Base-by-base conservation (phyloP, 64 coral and sea anemone genomes). In the Exaiptasia diaphana region DNA sequence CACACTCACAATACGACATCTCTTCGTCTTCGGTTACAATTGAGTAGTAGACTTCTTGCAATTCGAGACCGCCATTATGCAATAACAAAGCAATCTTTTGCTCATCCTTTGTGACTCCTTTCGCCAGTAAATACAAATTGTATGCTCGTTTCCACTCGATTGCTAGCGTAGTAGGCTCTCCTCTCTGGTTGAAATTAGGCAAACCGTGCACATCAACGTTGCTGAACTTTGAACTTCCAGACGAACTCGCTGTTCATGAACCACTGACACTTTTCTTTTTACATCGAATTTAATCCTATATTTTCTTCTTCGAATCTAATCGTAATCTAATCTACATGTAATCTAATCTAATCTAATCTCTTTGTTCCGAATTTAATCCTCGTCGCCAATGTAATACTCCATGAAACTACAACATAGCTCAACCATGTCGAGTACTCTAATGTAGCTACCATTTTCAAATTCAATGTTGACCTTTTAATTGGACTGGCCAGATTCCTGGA, bases 11-110 rank as follows among this genome's bases (percentile, higher is more conserved):
- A 4, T 52, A 81, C 34, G 62, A 29, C 4, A 35, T 70, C 3
- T 17, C 69, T 46, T 80, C 64, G 50, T 89, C 76, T 23, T 81
- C 77, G 5, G 49, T 13, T 28, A 57, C 77, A 32, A 90, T 8
- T 17, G 79, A 32, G 34, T 40, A 78, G 21, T 25, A 77, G 34
- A 77, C 74, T 9, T 77, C 74, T 58, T 77, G 74, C 23, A 77
- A 33, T 33, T 77, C 74, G 15, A 78, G 75, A 5, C 52, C 75
- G 30, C 5, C 75, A 20, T 0, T 37, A 34, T 78, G 34, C 50
- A 59, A 34, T 24, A 78, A 41, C n/a, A 78, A 44, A 5, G 24
- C 50, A 4, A 31, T 21, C 50, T 77, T 77, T 41, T 77, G 74
- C 41, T 77, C 53, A 58, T 77, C 74, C 4, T 77, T 77, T 41